Conservation (phyloP, 2,113 vertebrate genomes). For the Aptenodytes patagonicus region DNA sequence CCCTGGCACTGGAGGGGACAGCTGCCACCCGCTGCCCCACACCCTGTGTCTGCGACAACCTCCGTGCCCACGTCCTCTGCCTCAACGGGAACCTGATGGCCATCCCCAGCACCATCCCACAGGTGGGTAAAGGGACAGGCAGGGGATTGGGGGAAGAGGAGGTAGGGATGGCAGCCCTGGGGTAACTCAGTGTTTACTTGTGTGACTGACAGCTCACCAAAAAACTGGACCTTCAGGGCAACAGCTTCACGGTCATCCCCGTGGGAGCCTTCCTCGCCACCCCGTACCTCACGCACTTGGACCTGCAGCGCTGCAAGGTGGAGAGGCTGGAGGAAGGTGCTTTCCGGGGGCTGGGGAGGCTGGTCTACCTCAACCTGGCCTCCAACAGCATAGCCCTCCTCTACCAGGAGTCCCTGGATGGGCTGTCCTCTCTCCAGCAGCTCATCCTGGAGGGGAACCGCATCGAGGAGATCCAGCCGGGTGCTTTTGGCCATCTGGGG, state of each 20-base stretch:
- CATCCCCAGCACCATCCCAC: slow-evolving; percentile 78
- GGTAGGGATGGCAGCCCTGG: not conserved
- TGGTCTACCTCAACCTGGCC: slow-evolving; percentile 88
- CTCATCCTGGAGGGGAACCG: slow-evolving; percentile 83
- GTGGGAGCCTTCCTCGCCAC: slow-evolving; percentile 78
- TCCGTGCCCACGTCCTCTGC: slow-evolving; percentile 80
- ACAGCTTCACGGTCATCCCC: slow-evolving; percentile 76
- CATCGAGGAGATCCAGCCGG: slow-evolving; percentile 89
- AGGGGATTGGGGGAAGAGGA: not conserved
- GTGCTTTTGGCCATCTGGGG: slow-evolving; percentile 87
- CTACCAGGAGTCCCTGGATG: slow-evolving; percentile 91
- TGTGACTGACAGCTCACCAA: slow-evolving; percentile 79
- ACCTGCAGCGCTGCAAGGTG: slow-evolving; percentile 83
- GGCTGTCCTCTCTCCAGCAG: slow-evolving; percentile 85
- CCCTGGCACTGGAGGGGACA: rapidly evolving
- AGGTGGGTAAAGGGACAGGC: slow-evolving; percentile 69
- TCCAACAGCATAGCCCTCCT: slow-evolving; percentile 83
- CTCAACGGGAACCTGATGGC: slow-evolving; percentile 81
- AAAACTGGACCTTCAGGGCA: slow-evolving; percentile 84
- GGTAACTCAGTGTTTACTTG: not conserved
- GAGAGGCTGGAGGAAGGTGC: slow-evolving; percentile 86
- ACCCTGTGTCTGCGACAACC: slow-evolving; percentile 85
- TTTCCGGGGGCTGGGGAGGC: slow-evolving; percentile 86
- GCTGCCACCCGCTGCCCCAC: slow-evolving; percentile 75
- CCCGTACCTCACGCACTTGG: slow-evolving; percentile 86